Conservation (phyloP, 1,140 invertebrate species). For the Drosophila bocki region DNA sequence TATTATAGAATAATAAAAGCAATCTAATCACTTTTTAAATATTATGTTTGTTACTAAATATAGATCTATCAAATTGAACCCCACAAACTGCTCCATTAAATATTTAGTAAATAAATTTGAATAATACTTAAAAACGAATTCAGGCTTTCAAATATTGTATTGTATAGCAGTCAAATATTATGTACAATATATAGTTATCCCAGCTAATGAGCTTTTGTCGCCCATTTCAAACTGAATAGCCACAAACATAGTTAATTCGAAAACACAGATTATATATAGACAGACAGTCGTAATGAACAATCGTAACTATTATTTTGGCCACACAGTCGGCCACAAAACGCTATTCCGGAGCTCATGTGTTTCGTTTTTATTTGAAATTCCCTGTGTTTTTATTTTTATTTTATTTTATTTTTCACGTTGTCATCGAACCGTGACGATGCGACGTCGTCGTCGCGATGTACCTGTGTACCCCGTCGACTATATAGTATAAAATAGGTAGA, state of each 20-base stretch:
- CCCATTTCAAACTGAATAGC: not conserved
- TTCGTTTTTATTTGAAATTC: conserved; percentile 50
- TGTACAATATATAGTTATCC: not conserved
- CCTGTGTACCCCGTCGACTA: conserved; percentile 45
- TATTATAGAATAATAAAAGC: not conserved
- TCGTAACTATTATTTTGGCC: conserved; percentile 46
- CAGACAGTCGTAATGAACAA: conserved; percentile 23
- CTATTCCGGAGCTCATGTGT: conserved; percentile 52
- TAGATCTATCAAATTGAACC: not conserved
- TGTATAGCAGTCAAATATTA: not conserved
- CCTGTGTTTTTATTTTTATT: conserved; percentile 43
- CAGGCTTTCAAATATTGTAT: not conserved
- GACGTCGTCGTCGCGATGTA: conserved; percentile 59
- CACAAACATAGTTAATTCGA: conserved; percentile 6
- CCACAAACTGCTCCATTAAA: not conserved
- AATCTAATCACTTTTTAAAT: not conserved
- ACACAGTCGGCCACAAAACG: conserved; percentile 44
- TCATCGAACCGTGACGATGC: conserved; percentile 78
- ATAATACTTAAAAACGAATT: not conserved
- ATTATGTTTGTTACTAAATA: not conserved
- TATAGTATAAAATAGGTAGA: conserved; percentile 26
- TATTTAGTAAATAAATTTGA: not conserved
- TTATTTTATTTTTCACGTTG: conserved; percentile 61
- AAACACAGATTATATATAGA: conserved; percentile 17
- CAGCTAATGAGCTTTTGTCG: not conserved